These are phyloP conservation scores for Scaptomyza hsui DNA, from an alignment of 1,140 invertebrate species.

Conservation along the genomic window DNA sequence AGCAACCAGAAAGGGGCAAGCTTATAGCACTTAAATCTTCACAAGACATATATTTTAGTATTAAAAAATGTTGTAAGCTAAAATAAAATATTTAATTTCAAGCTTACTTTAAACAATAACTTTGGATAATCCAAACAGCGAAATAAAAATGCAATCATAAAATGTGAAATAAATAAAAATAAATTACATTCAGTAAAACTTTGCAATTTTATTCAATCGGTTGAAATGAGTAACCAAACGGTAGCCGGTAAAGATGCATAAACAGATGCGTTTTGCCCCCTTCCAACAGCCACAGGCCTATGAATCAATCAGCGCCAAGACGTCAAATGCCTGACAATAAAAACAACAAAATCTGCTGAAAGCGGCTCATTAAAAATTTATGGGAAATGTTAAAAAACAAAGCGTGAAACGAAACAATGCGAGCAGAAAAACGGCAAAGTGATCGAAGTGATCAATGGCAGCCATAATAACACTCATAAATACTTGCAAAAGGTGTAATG, in stretches of 20 bases:
- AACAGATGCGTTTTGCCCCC: slow-evolving; percentile 1
- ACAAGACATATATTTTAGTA: too few relatives aligned
- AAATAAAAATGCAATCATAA: slow-evolving; percentile 21
- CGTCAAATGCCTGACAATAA: slow-evolving; percentile 59
- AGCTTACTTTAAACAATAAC: too few relatives aligned
- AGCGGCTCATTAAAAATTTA: slow-evolving; percentile 64
- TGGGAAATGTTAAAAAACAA: slow-evolving; percentile 44
- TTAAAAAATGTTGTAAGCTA: too few relatives aligned
- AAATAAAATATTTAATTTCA: too few relatives aligned
- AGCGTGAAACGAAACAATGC: slow-evolving; percentile 18
- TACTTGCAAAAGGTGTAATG: slow-evolving; percentile 20
- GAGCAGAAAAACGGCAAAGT: slow-evolving; percentile 21
- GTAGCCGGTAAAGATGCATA: slow-evolving; percentile 3
- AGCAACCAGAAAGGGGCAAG: background rate
- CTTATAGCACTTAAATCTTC: too few relatives aligned
- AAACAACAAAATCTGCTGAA: slow-evolving; percentile 26
- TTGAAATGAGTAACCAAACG: background rate
- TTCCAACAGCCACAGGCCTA: slow-evolving; percentile 45
- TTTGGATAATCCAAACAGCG: slow-evolving; percentile 1
- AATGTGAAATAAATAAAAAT: slow-evolving; percentile 57
- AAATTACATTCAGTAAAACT: slow-evolving; percentile 43
- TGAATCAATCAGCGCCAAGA: slow-evolving; percentile 64
- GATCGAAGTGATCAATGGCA: slow-evolving; percentile 2
- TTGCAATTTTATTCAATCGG: slow-evolving; percentile 59
- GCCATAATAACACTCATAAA: slow-evolving; percentile 13